Percentiles rank a stretch among this genome's conserved stretches.
Conservation (phyloP, 2,888 invertebrate genomes). For the Ecdyonurus torrentis region DNA sequence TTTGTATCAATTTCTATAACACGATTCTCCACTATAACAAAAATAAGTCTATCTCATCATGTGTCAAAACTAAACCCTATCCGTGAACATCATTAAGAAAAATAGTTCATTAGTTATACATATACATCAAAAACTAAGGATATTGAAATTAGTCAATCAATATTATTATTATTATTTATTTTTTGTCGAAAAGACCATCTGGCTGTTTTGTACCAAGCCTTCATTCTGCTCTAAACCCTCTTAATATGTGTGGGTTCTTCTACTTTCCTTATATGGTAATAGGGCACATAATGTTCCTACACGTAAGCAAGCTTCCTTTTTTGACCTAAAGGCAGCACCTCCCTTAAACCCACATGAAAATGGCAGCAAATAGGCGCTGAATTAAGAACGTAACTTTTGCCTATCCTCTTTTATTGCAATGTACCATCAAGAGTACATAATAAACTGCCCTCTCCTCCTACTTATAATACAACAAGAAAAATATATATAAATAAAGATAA, state of each 20-base stretch:
- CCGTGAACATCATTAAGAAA: no score
- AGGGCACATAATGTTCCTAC: conserved; percentile 4
- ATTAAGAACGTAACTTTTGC: not conserved
- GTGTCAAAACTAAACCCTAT: no score
- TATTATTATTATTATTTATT: not conserved
- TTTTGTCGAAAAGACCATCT: not conserved
- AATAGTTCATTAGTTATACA: not conserved
- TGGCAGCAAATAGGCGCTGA: not conserved
- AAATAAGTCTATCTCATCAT: no score
- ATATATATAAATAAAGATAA: not conserved
- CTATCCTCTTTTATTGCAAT: not conserved
- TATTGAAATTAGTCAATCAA: not conserved
- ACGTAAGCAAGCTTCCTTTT: conserved; percentile 2
- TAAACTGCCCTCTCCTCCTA: not conserved
- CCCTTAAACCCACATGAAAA: conserved; percentile 2
- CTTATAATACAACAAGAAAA: not conserved
- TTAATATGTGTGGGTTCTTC: not conserved
- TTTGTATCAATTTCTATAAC: no score
- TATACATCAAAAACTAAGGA: no score
- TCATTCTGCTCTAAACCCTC: not conserved
- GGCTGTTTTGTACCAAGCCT: not conserved
- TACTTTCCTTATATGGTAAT: not conserved
- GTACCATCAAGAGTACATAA: not conserved
- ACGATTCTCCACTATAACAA: no score
- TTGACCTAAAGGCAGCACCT: conserved; percentile 1